Percentiles rank a stretch among this genome's conserved stretches.
Evolutionary conservation across 2,797 vertebrate species (phyloP).

Genomic region (Thripadectes ignobilis): DNA sequence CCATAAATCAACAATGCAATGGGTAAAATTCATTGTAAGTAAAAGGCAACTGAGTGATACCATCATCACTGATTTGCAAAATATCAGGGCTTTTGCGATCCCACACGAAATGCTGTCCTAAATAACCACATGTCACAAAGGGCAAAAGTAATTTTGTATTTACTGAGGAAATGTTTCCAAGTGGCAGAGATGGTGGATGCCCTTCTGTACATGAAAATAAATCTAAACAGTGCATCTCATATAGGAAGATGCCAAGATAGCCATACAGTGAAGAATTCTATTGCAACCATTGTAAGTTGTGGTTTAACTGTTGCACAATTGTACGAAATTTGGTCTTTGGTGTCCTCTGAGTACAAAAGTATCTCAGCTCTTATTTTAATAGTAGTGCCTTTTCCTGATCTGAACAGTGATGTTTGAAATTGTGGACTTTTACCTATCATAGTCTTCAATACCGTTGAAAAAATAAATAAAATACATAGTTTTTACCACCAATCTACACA

Average conservation of each 20-base stretch:
- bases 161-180: neutral
- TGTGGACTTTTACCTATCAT: neutral
- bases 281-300: neutral
- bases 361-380: neutral
- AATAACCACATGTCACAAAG: rapidly evolving
- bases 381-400: neutral
- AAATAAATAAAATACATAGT: neutral
- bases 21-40: neutral
- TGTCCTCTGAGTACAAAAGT: neutral
- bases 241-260: neutral
- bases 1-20: neutral
- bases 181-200: neutral
- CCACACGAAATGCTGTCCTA: neutral
- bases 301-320: neutral
- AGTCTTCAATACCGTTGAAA: neutral
- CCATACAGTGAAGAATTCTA: neutral
- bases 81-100: neutral
- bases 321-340: neutral
- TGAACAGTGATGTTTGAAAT: neutral
- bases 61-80: neutral
- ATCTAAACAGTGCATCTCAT: neutral
- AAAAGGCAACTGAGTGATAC: neutral
- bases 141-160: neutral
- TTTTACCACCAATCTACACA: neutral
- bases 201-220: neutral